Base-by-base conservation (phyloP, 2,797 vertebrate species). In the Podarcis lilfordi region DNA sequence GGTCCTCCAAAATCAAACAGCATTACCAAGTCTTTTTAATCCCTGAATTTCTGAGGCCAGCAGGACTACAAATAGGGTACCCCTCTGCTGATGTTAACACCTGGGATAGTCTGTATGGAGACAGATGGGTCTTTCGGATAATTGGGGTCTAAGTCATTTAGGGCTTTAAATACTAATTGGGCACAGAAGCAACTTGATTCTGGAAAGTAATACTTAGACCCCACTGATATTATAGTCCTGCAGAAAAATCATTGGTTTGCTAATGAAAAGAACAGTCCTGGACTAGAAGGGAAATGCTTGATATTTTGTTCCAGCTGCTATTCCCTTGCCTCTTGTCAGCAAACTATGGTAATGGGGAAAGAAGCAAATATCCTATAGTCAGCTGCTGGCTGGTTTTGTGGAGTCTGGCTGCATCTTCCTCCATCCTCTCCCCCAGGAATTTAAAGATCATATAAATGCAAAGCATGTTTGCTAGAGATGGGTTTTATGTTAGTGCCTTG, bases 371-470 rank as follows among this genome's bases (percentile, higher is more conserved):
- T 13, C 29, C 13, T 37, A 81, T 81, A 13, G 2, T 5, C 17
- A 4, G 10, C 40, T 29, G 59, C 40, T 72, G 69, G 29, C n/a
- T 72, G 69, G 13, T 4, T 74, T 35, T 72, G 64, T n/a, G 27
- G 66, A 32, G 40, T 86, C 43, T 55, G 77, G 13, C 45, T 71
- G 7, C 13, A 5, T 82, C 55, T 83, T 72, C 15, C 32, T 10
- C 37, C 50, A 66, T 27, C 15, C 8, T 61, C n/a, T 89, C 76
- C 43, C 27, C 23, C 37, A 64, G 37, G 81, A 85, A 80, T 64
- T 27, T 80, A 85, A 74, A 80, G 76, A 72, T 69, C 74, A 84
- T 89, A 89, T 89, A 84, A 85, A 89, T 89, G 87, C 87, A 89
- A 89, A 89, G 68, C 55, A 35, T 74, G 87, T 29, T 80, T 64